Evolutionary conservation across 2,113 vertebrate genomes (phyloP).

Genomic region (Coptodon bakossiorum): DNA sequence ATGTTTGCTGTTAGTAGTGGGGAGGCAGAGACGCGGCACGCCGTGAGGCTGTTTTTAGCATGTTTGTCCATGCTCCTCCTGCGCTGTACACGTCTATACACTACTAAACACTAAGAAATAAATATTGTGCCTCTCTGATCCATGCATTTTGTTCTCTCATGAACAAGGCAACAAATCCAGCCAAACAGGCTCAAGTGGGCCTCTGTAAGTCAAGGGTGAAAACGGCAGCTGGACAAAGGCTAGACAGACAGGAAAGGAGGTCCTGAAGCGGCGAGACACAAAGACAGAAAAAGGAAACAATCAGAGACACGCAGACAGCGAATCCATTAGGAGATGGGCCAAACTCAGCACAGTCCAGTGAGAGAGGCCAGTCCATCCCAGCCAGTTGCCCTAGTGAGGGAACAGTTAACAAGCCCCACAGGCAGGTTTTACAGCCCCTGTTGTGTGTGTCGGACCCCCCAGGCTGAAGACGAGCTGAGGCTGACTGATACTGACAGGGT

Average conservation of each 20-base stretch:
- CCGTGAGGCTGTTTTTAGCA: not conserved
- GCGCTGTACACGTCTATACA: not conserved
- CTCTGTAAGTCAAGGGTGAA: not conserved
- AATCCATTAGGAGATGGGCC: constrained; percentile 46
- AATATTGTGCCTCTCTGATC: not conserved
- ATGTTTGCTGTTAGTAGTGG: not conserved
- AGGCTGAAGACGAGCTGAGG: constrained; percentile 57
- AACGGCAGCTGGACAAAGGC: constrained; percentile 32
- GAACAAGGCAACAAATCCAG: not conserved
- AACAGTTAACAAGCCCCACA: constrained; percentile 59
- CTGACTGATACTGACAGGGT: constrained; percentile 63
- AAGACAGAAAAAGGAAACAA: constrained; percentile 44
- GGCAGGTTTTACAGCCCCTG: constrained; percentile 63
- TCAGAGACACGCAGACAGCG: constrained; percentile 33
- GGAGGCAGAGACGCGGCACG: not conserved
- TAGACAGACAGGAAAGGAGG: constrained; percentile 36
- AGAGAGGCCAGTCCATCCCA: constrained; percentile 35
- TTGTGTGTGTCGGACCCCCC: constrained; percentile 67
- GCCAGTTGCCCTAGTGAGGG: constrained; percentile 64
- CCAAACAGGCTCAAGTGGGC: not conserved
- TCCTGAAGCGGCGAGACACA: constrained; percentile 44
- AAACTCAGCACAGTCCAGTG: not conserved
- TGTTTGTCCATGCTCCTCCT: not conserved
- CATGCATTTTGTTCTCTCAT: not conserved
- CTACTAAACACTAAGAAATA: not conserved